Base-by-base conservation (phyloP, 1,140 invertebrate species). In the fruit fly (Drosophila melanogaster) region DNA sequence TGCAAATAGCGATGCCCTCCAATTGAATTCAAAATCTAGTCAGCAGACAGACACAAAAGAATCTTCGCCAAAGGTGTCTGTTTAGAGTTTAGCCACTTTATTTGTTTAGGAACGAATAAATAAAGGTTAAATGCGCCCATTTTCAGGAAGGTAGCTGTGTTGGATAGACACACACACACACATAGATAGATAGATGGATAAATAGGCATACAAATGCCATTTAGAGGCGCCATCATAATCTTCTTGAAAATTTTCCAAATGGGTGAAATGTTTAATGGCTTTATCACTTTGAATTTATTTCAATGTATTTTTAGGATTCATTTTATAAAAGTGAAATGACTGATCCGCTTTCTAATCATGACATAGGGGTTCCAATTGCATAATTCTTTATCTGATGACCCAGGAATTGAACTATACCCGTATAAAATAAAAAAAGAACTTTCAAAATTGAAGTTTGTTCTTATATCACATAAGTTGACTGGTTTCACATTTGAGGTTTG, bases 21-120 rank as follows among this genome's bases (percentile, higher is more conserved):
- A 84, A 87, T 87, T 81, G 66, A 86, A 71, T 60, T 73, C 43
- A 67, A 77, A 87, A 77, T 83, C 71, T 67, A 67, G 14, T 15
- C 72, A 67, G n/a, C 19, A 33, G n/a, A 8, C 19, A 33, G n/a
- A 8, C 26, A 72, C 35, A 71, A 78, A 75, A 64, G 55, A 66
- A 49, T 44, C 64, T 35, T 56, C 30, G 38, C 14, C 22, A 41
- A 33, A 50, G 57, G 40, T 66, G 35, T 40, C 51, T 66, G 49
- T 53, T 66, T 66, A 65, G 53, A 41, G 51, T 76, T 57, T 8
- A 46, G 46, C 2, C 26, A 75, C 44, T 69, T 67, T 69, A 67
- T 43, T 67, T 59, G 78, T 86, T 86, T 86, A 81, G 60, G 61
- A 86, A 65, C 55, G 49, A 46, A 76, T 81, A 78, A 86, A 86